These are phyloP conservation scores for Harpegnathos saltator DNA, from an alignment of 1,140 invertebrate species.

Conservation along the genomic window DNA sequence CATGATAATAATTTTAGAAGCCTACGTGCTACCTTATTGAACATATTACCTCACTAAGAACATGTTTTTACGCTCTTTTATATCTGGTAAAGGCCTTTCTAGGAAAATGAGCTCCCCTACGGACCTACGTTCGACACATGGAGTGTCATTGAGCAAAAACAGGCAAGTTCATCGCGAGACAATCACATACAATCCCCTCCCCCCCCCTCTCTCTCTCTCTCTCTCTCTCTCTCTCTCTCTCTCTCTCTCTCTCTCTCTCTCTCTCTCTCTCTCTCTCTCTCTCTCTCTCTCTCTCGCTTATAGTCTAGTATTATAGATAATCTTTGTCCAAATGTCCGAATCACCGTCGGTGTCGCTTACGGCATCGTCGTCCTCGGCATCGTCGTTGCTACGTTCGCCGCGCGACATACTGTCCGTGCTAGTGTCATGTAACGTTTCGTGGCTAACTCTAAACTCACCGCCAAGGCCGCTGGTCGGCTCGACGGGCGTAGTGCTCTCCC, in stretches of 20 bases:
- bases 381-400: conserved; percentile 59
- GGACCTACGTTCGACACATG: too few relatives aligned
- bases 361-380: conserved; percentile 52
- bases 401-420: conserved; percentile 64
- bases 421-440: conserved; percentile 68
- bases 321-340: conserved; percentile 74
- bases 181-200: neutral
- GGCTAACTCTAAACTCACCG: conserved; percentile 80
- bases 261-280: too few relatives aligned
- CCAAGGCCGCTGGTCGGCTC: conserved; percentile 83
- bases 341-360: conserved; percentile 66
- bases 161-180: neutral
- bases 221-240: too few relatives aligned
- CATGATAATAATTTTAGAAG: too few relatives aligned
- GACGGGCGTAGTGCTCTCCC: conserved; percentile 79
- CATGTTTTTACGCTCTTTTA: too few relatives aligned
- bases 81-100: too few relatives aligned
- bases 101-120: too few relatives aligned
- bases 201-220: too few relatives aligned
- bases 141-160: conserved; percentile 59
- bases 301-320: conserved; percentile 81
- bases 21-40: too few relatives aligned
- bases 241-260: too few relatives aligned
- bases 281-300: conserved; percentile 50
- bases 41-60: too few relatives aligned